Evolutionary conservation across 2,888 invertebrate species (phyloP).

Genomic region (Perizoma affinitatum): DNA sequence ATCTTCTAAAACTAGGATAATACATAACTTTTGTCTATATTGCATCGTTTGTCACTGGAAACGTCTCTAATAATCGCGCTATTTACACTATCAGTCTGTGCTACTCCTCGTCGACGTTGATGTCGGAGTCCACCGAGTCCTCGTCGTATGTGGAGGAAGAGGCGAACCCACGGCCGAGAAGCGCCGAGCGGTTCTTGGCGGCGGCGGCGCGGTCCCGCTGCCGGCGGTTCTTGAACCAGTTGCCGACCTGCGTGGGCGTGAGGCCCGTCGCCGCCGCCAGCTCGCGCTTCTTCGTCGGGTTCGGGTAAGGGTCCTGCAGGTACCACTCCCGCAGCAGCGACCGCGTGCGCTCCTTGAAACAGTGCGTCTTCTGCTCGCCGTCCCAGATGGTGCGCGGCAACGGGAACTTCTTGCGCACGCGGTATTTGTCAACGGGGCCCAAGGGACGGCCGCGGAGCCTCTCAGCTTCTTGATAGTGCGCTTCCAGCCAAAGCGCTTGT

Average conservation of each 20-base stretch:
- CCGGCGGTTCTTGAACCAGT: slow-evolving; percentile 99
- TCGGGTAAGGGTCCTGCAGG: slow-evolving; percentile 98
- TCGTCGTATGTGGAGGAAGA: slow-evolving; percentile 81
- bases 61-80: slow-evolving; percentile 51
- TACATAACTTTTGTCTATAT: slow-evolving; percentile 64
- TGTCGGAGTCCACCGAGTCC: slow-evolving; percentile 80
- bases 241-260: slow-evolving; percentile 96
- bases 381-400: slow-evolving; percentile 99
- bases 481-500: slow-evolving; percentile 98
- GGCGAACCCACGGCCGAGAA: slow-evolving; percentile 78
- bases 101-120: slow-evolving; percentile 82
- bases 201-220: slow-evolving; percentile 98
- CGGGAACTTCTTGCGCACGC: slow-evolving; percentile 98
- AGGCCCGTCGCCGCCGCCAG: slow-evolving; percentile 97
- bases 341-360: slow-evolving; percentile 98
- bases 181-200: slow-evolving; percentile 96
- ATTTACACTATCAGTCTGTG: slow-evolving; percentile 66
- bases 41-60: slow-evolving; percentile 64
- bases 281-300: slow-evolving; percentile 97
- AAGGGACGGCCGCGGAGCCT: slow-evolving; percentile 96
- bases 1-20: slow-evolving; percentile 62
- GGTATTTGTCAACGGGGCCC: slow-evolving; percentile 90
- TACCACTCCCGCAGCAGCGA: slow-evolving; percentile 99
- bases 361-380: slow-evolving; percentile 99
- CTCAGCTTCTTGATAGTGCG: slow-evolving; percentile 99